Conservation (phyloP, 2,113 vertebrate species). For the Corythaixoides concolor region DNA sequence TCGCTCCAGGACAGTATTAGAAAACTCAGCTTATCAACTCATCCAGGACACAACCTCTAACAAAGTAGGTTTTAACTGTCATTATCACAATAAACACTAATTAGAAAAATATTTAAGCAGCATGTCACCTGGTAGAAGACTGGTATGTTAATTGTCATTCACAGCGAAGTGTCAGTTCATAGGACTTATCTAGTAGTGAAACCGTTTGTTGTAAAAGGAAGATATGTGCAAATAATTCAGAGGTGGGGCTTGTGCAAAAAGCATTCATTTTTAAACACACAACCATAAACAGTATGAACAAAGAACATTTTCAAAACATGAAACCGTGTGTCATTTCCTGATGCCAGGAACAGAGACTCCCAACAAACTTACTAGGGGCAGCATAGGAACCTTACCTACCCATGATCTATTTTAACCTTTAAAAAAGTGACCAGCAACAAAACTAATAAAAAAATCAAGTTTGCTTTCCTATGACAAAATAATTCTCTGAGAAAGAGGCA, state of each 20-base stretch:
- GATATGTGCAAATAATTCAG: background rate
- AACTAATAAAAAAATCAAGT: background rate
- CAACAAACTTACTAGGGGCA: background rate
- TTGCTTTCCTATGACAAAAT: background rate
- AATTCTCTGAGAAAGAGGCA: background rate
- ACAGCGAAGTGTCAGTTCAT: background rate
- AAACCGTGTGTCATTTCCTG: slow-evolving; percentile 43
- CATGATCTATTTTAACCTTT: background rate
- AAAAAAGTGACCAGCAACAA: background rate
- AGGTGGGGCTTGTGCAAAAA: background rate
- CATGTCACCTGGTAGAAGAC: background rate
- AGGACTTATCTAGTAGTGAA: background rate
- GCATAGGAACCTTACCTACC: background rate
- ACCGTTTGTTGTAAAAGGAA: background rate
- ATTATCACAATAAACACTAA: background rate
- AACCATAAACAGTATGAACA: slow-evolving; percentile 7
- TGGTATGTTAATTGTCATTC: background rate
- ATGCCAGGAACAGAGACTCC: background rate
- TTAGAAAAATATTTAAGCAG: background rate
- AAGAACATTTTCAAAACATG: slow-evolving; percentile 22
- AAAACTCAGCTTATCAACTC: background rate
- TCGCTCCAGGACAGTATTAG: background rate
- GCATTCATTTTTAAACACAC: slow-evolving; percentile 11
- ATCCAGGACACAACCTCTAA: background rate
- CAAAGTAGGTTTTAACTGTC: background rate